Conservation (phyloP, 2,113 vertebrate genomes). For the Chrysemys picta region DNA sequence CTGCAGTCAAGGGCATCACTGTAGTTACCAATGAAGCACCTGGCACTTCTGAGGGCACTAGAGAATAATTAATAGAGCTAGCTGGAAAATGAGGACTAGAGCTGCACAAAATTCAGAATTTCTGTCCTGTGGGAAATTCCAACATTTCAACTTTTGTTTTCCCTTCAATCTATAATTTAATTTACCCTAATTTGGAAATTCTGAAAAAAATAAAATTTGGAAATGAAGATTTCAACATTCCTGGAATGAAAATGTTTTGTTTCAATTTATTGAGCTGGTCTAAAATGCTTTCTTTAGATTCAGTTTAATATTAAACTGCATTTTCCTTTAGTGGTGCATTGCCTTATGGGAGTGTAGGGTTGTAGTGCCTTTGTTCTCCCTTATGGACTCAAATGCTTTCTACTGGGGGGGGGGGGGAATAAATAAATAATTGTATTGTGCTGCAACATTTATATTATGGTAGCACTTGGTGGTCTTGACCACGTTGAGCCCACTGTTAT, state of each 20-base stretch:
- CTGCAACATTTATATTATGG: not conserved
- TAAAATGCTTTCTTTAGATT: not conserved
- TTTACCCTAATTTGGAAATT: too few species aligned
- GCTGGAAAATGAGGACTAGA: not conserved
- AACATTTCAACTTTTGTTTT: not conserved
- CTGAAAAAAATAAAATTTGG: not conserved
- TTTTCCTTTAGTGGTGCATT: not conserved
- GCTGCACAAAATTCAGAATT: not conserved
- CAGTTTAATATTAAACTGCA: not conserved
- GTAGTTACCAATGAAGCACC: not conserved
- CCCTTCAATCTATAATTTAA: too few species aligned
- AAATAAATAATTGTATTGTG: not conserved
- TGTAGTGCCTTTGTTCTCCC: not conserved
- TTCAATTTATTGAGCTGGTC: not conserved
- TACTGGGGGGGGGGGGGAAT: not conserved
- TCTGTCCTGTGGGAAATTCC: not conserved
- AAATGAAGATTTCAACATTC: not conserved
- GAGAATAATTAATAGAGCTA: not conserved
- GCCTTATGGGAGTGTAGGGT: not conserved
- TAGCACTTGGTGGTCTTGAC: rapidly evolving
- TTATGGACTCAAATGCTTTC: not conserved
- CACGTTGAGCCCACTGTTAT: not conserved
- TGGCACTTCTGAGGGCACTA: not conserved
- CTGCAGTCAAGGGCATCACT: not conserved
- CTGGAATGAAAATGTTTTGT: not conserved